phyloP scores from a whole-genome alignment of 2,888 invertebrate genomes.

The Gastracanthus pulcherrimus region DNA sequence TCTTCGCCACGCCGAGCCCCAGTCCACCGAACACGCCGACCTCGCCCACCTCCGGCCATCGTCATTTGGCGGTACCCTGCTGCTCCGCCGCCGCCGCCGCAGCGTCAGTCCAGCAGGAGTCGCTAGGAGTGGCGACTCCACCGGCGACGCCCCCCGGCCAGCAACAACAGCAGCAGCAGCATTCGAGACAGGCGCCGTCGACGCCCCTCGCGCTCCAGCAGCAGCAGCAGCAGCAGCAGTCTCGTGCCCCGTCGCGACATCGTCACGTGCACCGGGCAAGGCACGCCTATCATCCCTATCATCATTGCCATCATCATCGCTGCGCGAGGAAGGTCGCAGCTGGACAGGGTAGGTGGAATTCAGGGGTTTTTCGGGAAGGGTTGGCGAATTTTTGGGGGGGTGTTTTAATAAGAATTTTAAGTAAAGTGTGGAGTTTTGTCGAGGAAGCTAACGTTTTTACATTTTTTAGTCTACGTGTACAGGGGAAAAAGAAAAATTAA shows the following conservation, averaged over 20 bases:
- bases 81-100: background rate
- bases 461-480: too few relatives aligned
- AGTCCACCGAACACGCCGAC: conserved; percentile 57
- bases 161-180: background rate
- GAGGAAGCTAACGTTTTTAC: too few relatives aligned
- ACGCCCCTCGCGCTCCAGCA: background rate
- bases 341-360: conserved; percentile 53
- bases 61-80: background rate
- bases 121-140: background rate
- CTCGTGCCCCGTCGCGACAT: background rate
- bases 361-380: too few relatives aligned
- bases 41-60: background rate
- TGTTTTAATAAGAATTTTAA: too few relatives aligned
- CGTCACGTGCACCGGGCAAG: conserved; percentile 47
- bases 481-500: too few relatives aligned
- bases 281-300: conserved; percentile 63
- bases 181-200: too few relatives aligned
- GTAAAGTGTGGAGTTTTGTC: too few relatives aligned
- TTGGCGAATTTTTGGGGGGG: too few relatives aligned
- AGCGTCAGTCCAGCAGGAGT: conserved; percentile 47
- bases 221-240: background rate
- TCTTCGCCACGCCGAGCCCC: background rate
- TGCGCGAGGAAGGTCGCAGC: conserved; percentile 67
- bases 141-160: background rate
- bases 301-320: conserved; percentile 62